Percentiles rank a stretch among this genome's conserved stretches.
Conservation (phyloP, 2,113 vertebrate genomes). For the Megaceryle maxima region DNA sequence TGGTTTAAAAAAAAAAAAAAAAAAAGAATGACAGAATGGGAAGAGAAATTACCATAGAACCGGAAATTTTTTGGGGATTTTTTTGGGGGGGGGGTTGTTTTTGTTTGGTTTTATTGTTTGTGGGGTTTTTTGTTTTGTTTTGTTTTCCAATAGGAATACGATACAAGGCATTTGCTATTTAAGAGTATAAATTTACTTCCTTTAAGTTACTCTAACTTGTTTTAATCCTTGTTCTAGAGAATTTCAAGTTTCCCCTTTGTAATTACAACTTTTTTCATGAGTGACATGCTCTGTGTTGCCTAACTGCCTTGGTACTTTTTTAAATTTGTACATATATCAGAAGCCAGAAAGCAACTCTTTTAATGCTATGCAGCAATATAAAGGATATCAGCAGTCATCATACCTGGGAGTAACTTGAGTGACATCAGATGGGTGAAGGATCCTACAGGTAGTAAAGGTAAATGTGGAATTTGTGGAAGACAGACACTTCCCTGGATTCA, state of each 20-base stretch:
- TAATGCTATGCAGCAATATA: background rate
- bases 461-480: conserved; percentile 94
- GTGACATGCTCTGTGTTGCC: background rate
- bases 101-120: no score
- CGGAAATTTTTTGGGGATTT: no score
- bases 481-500: conserved; percentile 92
- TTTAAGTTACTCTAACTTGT: background rate
- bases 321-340: background rate
- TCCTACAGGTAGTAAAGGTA: conserved; percentile 95
- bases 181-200: background rate
- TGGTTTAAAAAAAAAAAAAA: background rate
- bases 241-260: background rate
- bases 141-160: background rate
- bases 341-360: background rate
- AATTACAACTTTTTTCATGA: background rate
- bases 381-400: background rate
- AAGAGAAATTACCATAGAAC: background rate
- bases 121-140: background rate
- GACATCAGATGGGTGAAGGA: conserved; percentile 93
- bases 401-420: conserved; percentile 94
- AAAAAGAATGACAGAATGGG: background rate
- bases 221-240: background rate
- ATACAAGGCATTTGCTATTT: background rate
- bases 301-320: background rate
- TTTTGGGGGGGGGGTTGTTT: no score